Evolutionary conservation across 2,888 invertebrate species (phyloP), one percentile per base, ranked within the genome.

Genomic region (Melinopterus prodromus): DNA sequence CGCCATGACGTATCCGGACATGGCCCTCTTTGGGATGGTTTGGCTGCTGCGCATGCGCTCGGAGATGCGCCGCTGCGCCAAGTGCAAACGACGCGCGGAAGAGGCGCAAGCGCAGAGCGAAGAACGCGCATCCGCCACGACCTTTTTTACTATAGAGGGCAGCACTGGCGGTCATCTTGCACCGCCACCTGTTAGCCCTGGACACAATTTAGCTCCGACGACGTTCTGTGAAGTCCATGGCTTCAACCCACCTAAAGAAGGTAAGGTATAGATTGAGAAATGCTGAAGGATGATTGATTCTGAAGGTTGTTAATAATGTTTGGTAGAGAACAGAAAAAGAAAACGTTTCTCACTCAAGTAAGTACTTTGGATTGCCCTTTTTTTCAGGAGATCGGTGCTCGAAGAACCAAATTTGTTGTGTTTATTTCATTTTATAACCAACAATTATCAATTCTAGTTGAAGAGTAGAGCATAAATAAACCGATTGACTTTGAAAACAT

Each of bases 21-120:
- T 95, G 95, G 95, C 95, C 92, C 93, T 95, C 87, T 95, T 95
- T 92, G 95, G 95, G 90, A 94, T 95, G 93, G 95, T 95, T 90
- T 95, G 95, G 95, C 92, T 95, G 90, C 90, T 95, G 89, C 94
- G 95, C 87, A 94, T 95, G 90, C 94, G 95, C 89, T 93, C 94
- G 85, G 95, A 95, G 88, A 93, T 95, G 90, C 94, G 94, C 89
- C 93, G 94, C 84, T 94, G 94, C 90, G 92, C 94, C 80, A 94
- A 93, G 87, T 94, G 94, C 90, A 91, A 92, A 85, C 86, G 88
- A 77, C 86, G 87, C 82, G 84, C 84, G 81, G 80, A 82, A 78
- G 79, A 82, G 71, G 53, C 70, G 77, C 85, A 84, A 78, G 83
- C 83, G 71, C 84, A 82, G 79, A 80, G 81, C 71, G 83, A 83